These are phyloP conservation scores for Chamaetylas fuelleborni DNA, from an alignment of 2,113 vertebrate species.

Conservation along the genomic window DNA sequence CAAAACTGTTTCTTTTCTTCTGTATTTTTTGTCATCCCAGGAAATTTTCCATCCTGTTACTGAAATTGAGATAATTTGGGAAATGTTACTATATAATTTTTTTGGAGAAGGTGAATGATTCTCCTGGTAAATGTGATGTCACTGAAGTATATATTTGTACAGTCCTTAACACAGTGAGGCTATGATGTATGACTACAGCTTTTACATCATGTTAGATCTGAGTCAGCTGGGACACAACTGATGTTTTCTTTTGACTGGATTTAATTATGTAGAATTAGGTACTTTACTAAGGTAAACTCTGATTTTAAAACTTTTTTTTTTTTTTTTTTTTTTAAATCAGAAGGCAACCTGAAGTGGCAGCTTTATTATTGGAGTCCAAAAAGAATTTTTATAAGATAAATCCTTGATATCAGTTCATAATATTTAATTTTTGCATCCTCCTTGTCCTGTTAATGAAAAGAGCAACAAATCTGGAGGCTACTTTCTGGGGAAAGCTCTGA, in stretches of 20 bases:
- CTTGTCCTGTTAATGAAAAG: neutral
- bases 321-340: neutral
- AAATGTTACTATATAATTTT: neutral
- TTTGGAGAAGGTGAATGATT: neutral
- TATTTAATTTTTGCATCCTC: neutral
- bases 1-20: neutral
- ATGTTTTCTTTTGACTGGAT: neutral
- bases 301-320: neutral
- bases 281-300: neutral
- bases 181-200: neutral
- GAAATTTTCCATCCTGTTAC: neutral
- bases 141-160: neutral
- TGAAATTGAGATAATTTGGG: neutral
- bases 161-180: neutral
- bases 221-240: neutral
- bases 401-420: neutral
- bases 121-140: neutral
- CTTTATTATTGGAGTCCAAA: neutral
- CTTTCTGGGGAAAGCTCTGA: neutral
- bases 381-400: neutral
- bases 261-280: neutral
- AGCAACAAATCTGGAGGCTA: neutral
- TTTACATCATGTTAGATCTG: neutral
- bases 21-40: neutral
- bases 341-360: neutral